Base-by-base conservation (phyloP, 1,140 invertebrate genomes). In the Orussus abietinus region DNA sequence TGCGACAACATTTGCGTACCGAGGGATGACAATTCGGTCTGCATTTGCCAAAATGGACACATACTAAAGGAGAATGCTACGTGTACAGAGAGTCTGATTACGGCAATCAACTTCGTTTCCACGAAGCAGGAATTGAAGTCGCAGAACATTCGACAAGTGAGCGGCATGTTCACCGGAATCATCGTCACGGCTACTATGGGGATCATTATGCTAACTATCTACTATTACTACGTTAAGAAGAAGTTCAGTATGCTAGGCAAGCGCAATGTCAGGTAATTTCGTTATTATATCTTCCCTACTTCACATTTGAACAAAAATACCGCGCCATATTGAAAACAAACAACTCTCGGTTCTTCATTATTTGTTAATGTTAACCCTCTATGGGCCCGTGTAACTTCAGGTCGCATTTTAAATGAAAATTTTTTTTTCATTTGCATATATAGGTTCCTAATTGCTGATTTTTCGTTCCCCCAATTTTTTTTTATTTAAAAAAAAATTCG, bases 1-100 rank as follows among this genome's bases (percentile, higher is more conserved):
- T 84, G 82, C 44, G 38, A 56, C 2, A 70, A 77, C 28, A 62
- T 84, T 49, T 84, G 82, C 47, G 62, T 81, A 11, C 51, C 68
- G 29, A 71, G 62, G 2, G 60, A 65, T 4, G 49, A 57, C 1
- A 62, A 67, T 1, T 64, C 70, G 11, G 58, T 65, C 42, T 83
- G 81, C 52, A 55, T 83, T 35, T 83, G 81, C 47, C 66, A 74
- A 17, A 57, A 77, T 57, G 78, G 77, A 12, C 48, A 65, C 30
- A 5, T 42, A 4, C 17, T 34, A 14, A 9, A 28, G 15, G 10
- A 25, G 2, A 40, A 42, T 19, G 15, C 2, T 4, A 31, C 15
- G 14, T 61, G 57, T 5, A 11, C 32, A 18, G 22, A 33, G 36
- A 29, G 14, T 47, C n/a, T 42, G 40, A 15, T 25, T 25, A 25